Evolutionary conservation across 2,797 vertebrate species (phyloP).

Genomic region (Lithobates pipiens): DNA sequence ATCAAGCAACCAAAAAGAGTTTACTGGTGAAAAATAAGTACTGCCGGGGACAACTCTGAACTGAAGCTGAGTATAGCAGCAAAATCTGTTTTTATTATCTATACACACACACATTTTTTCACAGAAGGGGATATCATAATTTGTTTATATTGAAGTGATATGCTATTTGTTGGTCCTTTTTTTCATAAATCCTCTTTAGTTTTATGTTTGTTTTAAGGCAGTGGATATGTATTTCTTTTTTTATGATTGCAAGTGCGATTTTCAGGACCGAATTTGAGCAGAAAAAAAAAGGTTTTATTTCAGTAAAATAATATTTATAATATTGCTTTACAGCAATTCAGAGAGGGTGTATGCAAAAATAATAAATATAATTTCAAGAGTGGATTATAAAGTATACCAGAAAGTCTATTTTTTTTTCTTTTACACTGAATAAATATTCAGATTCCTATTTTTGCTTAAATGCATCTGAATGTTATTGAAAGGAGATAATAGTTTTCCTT

Average conservation of each 20-base stretch:
- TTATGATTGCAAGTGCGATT: neutral
- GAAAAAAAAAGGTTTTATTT: neutral
- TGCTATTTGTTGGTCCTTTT: neutral
- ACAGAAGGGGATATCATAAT: too few species aligned
- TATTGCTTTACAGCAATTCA: neutral
- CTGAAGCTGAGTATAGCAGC: too few species aligned
- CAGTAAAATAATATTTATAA: slow-evolving; percentile 3
- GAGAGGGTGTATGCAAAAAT: neutral
- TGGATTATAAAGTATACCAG: neutral
- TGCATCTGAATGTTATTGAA: slow-evolving; percentile 29
- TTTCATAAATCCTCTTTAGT: neutral
- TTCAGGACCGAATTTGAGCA: too few species aligned
- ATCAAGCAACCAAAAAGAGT: too few species aligned
- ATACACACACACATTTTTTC: too few species aligned
- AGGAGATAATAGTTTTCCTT: slow-evolving; percentile 34
- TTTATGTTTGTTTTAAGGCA: neutral
- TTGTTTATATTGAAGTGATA: too few species aligned
- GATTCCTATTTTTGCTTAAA: slow-evolving; percentile 13
- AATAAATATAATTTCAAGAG: slow-evolving; percentile 1
- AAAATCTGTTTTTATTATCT: too few species aligned
- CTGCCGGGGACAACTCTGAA: too few species aligned
- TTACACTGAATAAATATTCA: slow-evolving; percentile 13
- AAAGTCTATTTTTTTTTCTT: slow-evolving; percentile 1
- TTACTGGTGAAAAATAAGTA: too few species aligned
- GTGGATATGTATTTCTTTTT: neutral